Evolutionary conservation across 2,113 vertebrate genomes (phyloP).

Genomic region (Equus przewalskii): DNA sequence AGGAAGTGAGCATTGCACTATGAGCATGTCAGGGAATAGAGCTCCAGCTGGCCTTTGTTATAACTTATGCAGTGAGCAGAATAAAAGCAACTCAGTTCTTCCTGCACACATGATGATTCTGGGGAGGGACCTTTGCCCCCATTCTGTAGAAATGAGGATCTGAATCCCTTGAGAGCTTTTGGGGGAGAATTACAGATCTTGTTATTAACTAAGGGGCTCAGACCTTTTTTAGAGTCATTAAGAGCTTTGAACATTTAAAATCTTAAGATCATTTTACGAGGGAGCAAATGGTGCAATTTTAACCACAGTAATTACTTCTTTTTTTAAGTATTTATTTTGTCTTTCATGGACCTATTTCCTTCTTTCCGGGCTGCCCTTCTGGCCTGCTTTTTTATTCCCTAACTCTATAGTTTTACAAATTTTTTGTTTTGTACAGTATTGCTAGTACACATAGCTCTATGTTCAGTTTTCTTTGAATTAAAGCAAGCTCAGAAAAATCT

Average conservation of each 20-base stretch:
- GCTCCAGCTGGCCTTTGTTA: neutral
- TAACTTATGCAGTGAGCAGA: neutral
- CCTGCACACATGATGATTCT: neutral
- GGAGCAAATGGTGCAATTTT: neutral
- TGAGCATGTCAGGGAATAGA: neutral
- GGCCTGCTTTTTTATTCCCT: neutral
- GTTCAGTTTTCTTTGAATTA: constrained; percentile 26
- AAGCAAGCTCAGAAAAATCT: neutral
- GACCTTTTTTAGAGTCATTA: neutral
- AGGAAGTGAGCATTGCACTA: neutral
- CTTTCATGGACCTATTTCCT: neutral
- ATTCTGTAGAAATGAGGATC: neutral
- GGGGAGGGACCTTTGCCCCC: neutral
- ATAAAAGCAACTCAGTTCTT: neutral
- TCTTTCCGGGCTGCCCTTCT: constrained; percentile 48
- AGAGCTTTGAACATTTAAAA: constrained; percentile 29
- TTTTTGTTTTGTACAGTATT: constrained; percentile 50
- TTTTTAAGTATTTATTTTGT: constrained; percentile 68
- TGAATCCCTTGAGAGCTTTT: neutral
- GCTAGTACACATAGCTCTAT: constrained; percentile 10
- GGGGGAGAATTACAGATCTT: neutral
- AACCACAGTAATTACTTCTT: neutral
- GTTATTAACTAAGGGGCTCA: neutral
- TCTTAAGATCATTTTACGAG: neutral
- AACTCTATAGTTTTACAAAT: neutral